Base-by-base conservation (phyloP, 2,797 vertebrate species). In the Crocodylus rhombifer region DNA sequence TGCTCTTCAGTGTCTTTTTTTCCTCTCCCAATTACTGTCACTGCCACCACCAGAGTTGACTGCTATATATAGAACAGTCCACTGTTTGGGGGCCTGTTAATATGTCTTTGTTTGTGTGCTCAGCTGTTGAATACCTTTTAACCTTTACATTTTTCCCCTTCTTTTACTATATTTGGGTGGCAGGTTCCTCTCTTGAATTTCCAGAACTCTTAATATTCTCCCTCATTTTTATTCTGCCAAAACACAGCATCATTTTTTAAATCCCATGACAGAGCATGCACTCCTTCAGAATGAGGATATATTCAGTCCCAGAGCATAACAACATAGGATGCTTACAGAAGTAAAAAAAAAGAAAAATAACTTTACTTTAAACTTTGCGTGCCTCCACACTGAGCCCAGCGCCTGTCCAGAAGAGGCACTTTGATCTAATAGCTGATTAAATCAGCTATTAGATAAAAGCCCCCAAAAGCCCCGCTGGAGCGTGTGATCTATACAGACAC, bases 1-100 rank as follows among this genome's bases (percentile, higher is more conserved):
- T 97, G 94, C 86, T 97, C 95, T 96, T 97, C 95, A 77, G 51
- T 82, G 87, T 85, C 76, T 80, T 58, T 63, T 58, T 42, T 79
- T 17, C 15, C 10, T 61, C 28, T 80, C 82, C 18, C 25, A 2
- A 94, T 95, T 91, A n/a, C 82, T 95, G 75, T 85, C 33, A 33
- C 74, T 93, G 83, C 77, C 76, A 56, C 84, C 69, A 30, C 21
- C 83, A 85, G 91, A 86, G 76, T 71, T n/a, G 1, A 1, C 67
- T 84, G 82, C 84, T 65, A 14, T n/a, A 1, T 77, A 78, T 77
- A n/a, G 5, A 12, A 26, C 42, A 2, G 4, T 84, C 78, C 78
- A 77, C 91, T 84, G 51, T 85, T 79, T 33, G 33, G 77, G 63
- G 58, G 93, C 89, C 61, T 90, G 3, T 55, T 90, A 80, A n/a